Conservation (phyloP, 2,888 invertebrate genomes). For the Ophraella communa region DNA sequence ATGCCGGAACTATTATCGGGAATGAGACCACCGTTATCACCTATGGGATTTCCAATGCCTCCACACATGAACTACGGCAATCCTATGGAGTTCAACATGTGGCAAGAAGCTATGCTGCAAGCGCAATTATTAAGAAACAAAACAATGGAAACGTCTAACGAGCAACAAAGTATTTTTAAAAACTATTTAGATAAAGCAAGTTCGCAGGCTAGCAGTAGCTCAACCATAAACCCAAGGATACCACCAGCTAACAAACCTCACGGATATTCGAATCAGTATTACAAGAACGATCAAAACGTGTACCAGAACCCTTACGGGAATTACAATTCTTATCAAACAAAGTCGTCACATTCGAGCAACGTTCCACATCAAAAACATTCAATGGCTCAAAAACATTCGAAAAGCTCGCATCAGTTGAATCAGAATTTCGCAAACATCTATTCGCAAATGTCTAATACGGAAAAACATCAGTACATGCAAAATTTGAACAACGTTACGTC, state of each 20-base stretch:
- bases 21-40: constrained; percentile 59
- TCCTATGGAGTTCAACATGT: constrained; percentile 68
- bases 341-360: constrained; percentile 24
- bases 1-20: constrained; percentile 60
- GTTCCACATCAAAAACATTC: constrained; percentile 12
- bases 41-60: constrained; percentile 53
- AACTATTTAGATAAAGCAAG: constrained; percentile 44
- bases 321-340: constrained; percentile 41
- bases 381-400: constrained; percentile 13
- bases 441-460: constrained; percentile 27
- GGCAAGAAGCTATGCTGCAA: constrained; percentile 72
- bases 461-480: constrained; percentile 36
- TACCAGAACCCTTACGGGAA: constrained; percentile 49
- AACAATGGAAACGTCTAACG: constrained; percentile 48
- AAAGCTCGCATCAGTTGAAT: constrained; percentile 21
- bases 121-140: constrained; percentile 52
- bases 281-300: constrained; percentile 34
- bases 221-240: constrained; percentile 23
- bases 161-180: constrained; percentile 37
- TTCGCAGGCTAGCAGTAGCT: constrained; percentile 10
- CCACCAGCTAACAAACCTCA: constrained; percentile 28
- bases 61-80: constrained; percentile 63
- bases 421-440: constrained; percentile 35
- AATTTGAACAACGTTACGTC: constrained; percentile 47
- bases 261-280: constrained; percentile 20